A percentile compares a stretch with the other conserved stretches of the same genome.
Conservation (phyloP, 2,797 vertebrate genomes). For the Hoplostethus mediterraneus region DNA sequence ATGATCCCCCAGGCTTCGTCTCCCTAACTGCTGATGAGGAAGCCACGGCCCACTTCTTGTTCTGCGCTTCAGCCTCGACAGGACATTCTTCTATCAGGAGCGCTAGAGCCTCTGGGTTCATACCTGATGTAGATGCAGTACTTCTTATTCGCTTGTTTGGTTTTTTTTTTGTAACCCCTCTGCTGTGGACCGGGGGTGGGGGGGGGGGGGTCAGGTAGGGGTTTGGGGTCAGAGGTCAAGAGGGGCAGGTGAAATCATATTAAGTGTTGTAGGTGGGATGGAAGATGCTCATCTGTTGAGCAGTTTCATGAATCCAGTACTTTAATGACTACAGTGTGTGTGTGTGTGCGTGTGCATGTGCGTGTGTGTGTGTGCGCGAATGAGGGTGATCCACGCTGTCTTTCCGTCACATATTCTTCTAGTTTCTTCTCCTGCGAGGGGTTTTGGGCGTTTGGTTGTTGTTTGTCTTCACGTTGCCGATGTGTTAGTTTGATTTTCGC, state of each 20-base stretch:
- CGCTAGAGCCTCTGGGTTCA: conserved; percentile 21
- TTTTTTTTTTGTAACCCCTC: neutral
- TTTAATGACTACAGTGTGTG: conserved; percentile 53
- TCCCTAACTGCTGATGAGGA: neutral
- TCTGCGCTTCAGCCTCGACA: neutral
- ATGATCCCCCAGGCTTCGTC: conserved; percentile 65
- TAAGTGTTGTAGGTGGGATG: conserved; percentile 59
- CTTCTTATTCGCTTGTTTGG: conserved; percentile 3
- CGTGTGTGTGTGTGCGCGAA: conserved; percentile 5
- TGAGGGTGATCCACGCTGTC: conserved; percentile 21
- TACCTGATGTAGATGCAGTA: conserved; percentile 53
- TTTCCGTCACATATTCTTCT: conserved; percentile 39
- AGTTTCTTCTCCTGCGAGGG: conserved; percentile 39
- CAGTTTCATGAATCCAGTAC: conserved; percentile 62
- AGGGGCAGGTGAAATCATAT: conserved; percentile 21
- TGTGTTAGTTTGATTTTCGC: conserved; percentile 62
- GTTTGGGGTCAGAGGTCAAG: conserved; percentile 46
- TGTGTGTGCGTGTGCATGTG: conserved; percentile 27
- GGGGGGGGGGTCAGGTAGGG: neutral
- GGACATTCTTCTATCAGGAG: neutral
- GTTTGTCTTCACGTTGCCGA: conserved; percentile 18
- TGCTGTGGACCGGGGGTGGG: neutral
- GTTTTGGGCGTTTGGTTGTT: conserved; percentile 35
- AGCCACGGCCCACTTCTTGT: conserved; percentile 25
- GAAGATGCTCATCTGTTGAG: conserved; percentile 59